Base-by-base conservation (phyloP, 1,140 invertebrate species). In the Manduca sexta region DNA sequence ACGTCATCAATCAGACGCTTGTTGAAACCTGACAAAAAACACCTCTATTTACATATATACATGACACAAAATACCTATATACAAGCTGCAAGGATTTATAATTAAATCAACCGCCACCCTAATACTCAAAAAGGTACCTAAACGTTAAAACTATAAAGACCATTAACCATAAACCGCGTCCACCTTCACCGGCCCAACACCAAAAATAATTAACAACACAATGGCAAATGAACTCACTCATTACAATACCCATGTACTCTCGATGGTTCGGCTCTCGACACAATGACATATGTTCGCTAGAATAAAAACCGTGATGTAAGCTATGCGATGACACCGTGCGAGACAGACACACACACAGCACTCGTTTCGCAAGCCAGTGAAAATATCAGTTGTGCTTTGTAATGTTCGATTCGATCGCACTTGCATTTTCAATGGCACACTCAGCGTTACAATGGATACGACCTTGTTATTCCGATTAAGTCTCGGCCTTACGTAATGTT, bases 1-100 rank as follows among this genome's bases (percentile, higher is more conserved):
- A 95, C 91, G 42, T 94, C 92, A 67, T 95, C 94, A 52, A 95
- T 94, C 2, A 95, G 85, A 56, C 92, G 86, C 72, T 94, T 94
- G 53, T 94, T 94, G 72, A 86, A 87, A 51, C 86, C 86, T 87
- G 75, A 29, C 26, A n/a, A 34, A n/a, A 5, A 34, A 40, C 6
- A 18, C 13, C 3, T 8, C 10, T 18, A 38, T 10, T 16, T 35
- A 35, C 11, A 35, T n/a, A 35, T 35, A 10, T 13, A 35, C 12
- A 26, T 35, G 12, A 31, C 12, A 31, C 34, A 2, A 35, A 13
- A 13, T 14, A 12, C 14, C 8, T n/a, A n/a, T n/a, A 6, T 35
- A 35, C 14, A 35, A 39, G 14, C 16, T 11, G 7, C 15, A 17
- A 18, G 2, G 14, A 39, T 39, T 39, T 39, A 39, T 3, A 39